Evolutionary conservation across 23 tunicate species (phyloP).

Genomic region (Botrylloides violaceus): DNA sequence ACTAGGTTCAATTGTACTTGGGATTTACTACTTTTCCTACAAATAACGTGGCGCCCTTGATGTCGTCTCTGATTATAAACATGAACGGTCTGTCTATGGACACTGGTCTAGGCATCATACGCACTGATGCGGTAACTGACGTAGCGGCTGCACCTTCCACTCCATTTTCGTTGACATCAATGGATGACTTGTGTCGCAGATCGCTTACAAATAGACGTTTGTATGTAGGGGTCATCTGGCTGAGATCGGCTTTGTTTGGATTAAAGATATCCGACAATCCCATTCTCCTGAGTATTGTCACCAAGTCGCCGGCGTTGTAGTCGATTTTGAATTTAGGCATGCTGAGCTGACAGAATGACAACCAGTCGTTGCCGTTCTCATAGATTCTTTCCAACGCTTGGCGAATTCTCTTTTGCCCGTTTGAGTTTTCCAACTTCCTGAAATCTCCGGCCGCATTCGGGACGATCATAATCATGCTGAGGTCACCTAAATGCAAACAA

Average conservation of each 20-base stretch:
- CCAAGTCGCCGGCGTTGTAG: conserved; percentile 20
- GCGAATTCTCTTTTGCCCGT: conserved; percentile 3
- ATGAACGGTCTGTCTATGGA: conserved; percentile 47
- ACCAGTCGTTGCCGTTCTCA: conserved; percentile 10
- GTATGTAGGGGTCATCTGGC: conserved; percentile 32
- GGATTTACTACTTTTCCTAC: conserved; percentile 56
- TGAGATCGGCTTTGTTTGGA: conserved; percentile 39
- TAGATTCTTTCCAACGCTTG: conserved; percentile 5
- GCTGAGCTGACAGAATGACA: conserved; percentile 25
- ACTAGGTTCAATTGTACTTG: not conserved
- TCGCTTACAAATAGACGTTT: conserved; percentile 40
- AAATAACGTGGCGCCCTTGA: conserved; percentile 49
- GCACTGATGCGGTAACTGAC: conserved; percentile 5
- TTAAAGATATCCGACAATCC: conserved; percentile 56
- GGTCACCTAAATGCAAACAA: too few species aligned
- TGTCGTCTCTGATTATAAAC: conserved; percentile 52
- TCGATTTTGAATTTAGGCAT: conserved; percentile 61
- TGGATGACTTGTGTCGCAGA: conserved; percentile 55
- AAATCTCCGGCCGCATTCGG: conserved; percentile 47
- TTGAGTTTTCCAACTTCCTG: conserved; percentile 4
- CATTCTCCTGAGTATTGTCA: conserved; percentile 17
- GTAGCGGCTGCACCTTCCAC: conserved; percentile 74
- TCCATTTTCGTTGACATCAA: conserved; percentile 70
- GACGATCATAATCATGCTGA: conserved; percentile 41
- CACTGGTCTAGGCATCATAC: conserved; percentile 26